Evolutionary conservation across 1,140 invertebrate genomes (phyloP).

Genomic region (Adoxophyes honmai): DNA sequence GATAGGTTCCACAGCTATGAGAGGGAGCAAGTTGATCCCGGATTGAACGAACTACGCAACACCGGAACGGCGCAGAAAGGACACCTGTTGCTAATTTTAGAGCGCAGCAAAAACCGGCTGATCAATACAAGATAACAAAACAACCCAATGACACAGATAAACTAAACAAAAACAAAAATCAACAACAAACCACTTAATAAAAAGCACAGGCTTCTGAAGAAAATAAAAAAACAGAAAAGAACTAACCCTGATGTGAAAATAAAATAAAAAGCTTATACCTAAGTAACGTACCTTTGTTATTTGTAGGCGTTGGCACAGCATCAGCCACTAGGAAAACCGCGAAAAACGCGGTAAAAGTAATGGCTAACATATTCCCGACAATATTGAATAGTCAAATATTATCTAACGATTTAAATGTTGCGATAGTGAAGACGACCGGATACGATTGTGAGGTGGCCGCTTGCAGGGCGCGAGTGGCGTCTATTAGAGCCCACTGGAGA

Average conservation of each 20-base stretch:
- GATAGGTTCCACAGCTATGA: constrained; percentile 1
- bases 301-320: constrained; percentile 52
- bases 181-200: background rate
- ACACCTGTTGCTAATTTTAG: constrained; percentile 74
- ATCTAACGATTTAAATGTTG: constrained; percentile 18
- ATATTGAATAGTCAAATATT: constrained; percentile 28
- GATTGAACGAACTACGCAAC: constrained; percentile 42
- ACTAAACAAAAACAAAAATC: constrained; percentile 34
- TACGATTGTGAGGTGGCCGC: constrained; percentile 42
- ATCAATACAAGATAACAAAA: constrained; percentile 45
- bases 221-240: background rate
- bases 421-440: constrained; percentile 26
- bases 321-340: constrained; percentile 51
- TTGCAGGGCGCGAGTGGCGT: constrained; percentile 54
- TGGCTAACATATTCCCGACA: constrained; percentile 48
- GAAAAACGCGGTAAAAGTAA: constrained; percentile 57
- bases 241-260: constrained; percentile 4
- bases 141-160: background rate
- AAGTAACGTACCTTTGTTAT: constrained; percentile 57
- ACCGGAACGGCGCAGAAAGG: constrained; percentile 36
- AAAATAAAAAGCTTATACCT: background rate
- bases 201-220: background rate
- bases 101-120: constrained; percentile 38
- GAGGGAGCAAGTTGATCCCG: constrained; percentile 47
- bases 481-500: constrained; percentile 46